These are phyloP conservation scores for Sphaerodactylus townsendi DNA, from an alignment of 2,113 vertebrate species.

Conservation along the genomic window DNA sequence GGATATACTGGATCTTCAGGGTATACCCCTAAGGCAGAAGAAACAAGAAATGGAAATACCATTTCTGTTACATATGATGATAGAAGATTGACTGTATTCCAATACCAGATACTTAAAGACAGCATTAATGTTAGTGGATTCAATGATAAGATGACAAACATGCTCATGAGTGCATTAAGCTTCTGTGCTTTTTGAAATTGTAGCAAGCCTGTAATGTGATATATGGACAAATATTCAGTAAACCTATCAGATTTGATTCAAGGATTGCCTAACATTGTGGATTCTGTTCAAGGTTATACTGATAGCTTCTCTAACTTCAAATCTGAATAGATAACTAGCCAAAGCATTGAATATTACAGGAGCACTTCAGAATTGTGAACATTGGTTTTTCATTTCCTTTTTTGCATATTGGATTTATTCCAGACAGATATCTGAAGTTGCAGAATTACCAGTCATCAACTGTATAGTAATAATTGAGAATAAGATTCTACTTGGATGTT, in stretches of 20 bases:
- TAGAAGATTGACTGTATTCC: not conserved
- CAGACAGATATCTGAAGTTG: not conserved
- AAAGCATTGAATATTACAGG: not conserved
- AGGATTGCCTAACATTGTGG: not conserved
- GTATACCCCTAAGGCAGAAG: not conserved
- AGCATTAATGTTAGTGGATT: not conserved
- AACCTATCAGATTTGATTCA: not conserved
- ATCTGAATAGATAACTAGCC: not conserved
- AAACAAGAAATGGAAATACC: not conserved
- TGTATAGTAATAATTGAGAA: not conserved
- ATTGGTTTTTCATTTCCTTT: not conserved
- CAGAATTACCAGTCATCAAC: not conserved
- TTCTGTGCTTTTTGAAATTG: slow-evolving; percentile 27
- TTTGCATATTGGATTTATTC: slow-evolving; percentile 3
- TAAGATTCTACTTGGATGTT: not conserved
- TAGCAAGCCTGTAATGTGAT: not conserved
- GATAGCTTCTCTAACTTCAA: slow-evolving; percentile 17
- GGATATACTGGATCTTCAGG: not conserved
- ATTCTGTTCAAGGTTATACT: slow-evolving; percentile 5
- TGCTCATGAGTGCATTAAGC: not conserved
- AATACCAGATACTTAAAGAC: not conserved
- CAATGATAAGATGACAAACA: not conserved
- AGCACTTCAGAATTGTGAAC: not conserved
- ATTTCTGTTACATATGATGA: slow-evolving; percentile 23
- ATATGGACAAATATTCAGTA: not conserved